Conservation (phyloP, 2,797 vertebrate genomes). For the Channallabes apus region DNA sequence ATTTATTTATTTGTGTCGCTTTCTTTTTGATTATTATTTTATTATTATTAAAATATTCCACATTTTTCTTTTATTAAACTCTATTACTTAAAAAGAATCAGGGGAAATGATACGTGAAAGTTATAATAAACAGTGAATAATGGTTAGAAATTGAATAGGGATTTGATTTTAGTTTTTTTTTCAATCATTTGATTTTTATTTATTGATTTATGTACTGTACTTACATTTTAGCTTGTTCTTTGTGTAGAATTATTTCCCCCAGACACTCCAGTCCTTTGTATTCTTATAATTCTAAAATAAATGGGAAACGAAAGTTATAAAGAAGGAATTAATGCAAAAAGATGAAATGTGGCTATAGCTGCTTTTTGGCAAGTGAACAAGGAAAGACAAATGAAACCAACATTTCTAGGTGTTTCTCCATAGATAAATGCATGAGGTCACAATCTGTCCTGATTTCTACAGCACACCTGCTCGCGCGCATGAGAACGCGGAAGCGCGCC, state of each 20-base stretch:
- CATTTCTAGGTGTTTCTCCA: not conserved
- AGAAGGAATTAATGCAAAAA: not conserved
- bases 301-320: too few relatives aligned
- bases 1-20: not conserved
- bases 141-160: not conserved
- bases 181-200: too few relatives aligned
- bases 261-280: too few relatives aligned
- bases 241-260: too few relatives aligned
- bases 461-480: not conserved
- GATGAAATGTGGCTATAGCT: not conserved
- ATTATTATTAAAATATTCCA: not conserved
- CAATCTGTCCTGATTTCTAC: not conserved
- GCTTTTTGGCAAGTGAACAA: not conserved
- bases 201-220: too few relatives aligned
- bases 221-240: too few relatives aligned
- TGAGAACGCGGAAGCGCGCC: slow-evolving; percentile 29
- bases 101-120: not conserved
- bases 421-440: not conserved
- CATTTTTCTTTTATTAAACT: not conserved
- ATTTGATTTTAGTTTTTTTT: too few relatives aligned
- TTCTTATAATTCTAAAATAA: too few relatives aligned
- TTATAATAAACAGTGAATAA: not conserved
- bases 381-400: not conserved
- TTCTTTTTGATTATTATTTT: not conserved
- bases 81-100: not conserved